A percentile compares a stretch with the other conserved stretches of the same genome.
These are phyloP conservation scores for Lasioglossum morio DNA, from an alignment of 2,888 invertebrate species.

Conservation along the genomic window DNA sequence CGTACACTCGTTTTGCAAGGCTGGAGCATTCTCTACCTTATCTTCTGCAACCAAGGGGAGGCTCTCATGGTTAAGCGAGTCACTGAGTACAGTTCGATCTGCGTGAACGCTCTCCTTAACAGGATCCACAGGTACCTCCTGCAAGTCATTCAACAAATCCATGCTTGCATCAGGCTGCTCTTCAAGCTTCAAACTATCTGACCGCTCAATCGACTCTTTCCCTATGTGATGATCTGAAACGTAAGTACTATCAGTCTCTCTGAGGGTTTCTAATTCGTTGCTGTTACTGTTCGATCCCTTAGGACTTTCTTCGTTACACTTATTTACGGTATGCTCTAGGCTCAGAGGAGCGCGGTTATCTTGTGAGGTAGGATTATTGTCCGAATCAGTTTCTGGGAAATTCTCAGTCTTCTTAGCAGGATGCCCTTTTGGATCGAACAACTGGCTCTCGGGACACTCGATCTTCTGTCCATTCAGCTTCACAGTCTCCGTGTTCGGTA, in stretches of 20 bases:
- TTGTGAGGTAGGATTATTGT: neutral
- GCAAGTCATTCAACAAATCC: neutral
- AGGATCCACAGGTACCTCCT: neutral
- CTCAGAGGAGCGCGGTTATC: slow-evolving; percentile 39
- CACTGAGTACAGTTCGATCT: too few relatives aligned
- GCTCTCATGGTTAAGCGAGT: too few relatives aligned
- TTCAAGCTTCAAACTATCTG: neutral
- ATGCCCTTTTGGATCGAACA: neutral
- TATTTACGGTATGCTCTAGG: slow-evolving; percentile 48
- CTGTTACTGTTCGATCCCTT: slow-evolving; percentile 19
- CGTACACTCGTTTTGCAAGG: neutral
- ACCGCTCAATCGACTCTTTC: neutral
- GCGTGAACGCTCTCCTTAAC: neutral
- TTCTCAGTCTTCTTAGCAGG: neutral
- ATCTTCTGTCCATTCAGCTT: neutral
- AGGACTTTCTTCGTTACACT: slow-evolving; percentile 31
- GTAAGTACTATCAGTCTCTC: slow-evolving; percentile 16
- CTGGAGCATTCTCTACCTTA: neutral
- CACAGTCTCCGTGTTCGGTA: neutral
- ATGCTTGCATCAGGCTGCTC: neutral
- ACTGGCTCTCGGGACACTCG: neutral
- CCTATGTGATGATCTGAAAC: neutral
- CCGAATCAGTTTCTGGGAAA: neutral
- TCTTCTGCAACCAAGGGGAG: neutral
- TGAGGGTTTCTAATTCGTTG: slow-evolving; percentile 8